Evolutionary conservation across 2,797 vertebrate genomes (phyloP).

Genomic region (Danio albolineatus): DNA sequence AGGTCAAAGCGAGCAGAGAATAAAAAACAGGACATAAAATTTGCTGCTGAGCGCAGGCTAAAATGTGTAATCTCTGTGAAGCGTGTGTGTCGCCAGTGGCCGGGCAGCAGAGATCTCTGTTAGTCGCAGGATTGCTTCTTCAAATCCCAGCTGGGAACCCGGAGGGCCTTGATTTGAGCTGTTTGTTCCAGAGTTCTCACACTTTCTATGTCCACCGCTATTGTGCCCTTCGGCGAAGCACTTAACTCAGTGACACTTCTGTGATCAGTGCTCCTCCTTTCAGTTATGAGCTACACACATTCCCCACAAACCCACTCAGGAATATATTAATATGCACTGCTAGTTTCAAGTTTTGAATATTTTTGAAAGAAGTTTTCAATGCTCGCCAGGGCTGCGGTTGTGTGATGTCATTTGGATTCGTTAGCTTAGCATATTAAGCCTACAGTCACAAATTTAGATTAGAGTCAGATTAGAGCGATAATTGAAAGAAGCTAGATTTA

Average conservation of each 20-base stretch:
- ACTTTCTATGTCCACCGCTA: constrained; percentile 1
- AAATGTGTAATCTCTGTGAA: constrained; percentile 20
- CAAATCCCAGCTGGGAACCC: constrained; percentile 15
- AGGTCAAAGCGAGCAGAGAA: constrained; percentile 39
- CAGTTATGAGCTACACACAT: not conserved
- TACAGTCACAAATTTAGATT: too few species aligned
- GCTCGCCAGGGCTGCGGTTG: too few species aligned
- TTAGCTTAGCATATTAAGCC: too few species aligned
- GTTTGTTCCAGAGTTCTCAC: constrained; percentile 39
- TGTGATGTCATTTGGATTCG: too few species aligned
- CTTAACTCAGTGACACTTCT: constrained; percentile 24
- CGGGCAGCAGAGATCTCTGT: not conserved
- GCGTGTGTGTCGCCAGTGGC: constrained; percentile 11
- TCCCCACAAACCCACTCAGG: not conserved
- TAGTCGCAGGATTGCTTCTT: constrained; percentile 12
- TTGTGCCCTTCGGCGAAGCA: constrained; percentile 20
- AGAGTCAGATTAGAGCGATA: too few species aligned
- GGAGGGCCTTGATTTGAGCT: constrained; percentile 18
- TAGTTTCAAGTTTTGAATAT: not conserved
- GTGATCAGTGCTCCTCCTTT: constrained; percentile 4
- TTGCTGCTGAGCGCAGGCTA: constrained; percentile 3
- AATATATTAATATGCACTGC: not conserved
- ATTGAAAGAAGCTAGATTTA: too few species aligned
- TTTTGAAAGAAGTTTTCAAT: not conserved
- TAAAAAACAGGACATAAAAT: constrained; percentile 37